Percentiles rank a stretch among this genome's conserved stretches.
Evolutionary conservation across 2,113 vertebrate species (phyloP).

Genomic region (Aldabrachelys gigantea): DNA sequence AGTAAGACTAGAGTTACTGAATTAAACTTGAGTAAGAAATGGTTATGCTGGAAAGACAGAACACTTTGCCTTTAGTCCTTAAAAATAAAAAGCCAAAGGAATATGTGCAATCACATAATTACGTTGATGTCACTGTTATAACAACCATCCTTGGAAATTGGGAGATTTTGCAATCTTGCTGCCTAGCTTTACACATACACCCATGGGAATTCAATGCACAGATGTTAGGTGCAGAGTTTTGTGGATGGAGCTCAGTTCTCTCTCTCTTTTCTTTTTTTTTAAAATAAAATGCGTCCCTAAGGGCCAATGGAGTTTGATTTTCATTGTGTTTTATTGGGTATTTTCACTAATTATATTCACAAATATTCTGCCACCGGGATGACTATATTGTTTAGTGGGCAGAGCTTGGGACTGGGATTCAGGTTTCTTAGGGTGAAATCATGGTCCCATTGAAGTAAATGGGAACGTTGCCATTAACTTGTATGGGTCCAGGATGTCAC

Average conservation of each 20-base stretch:
- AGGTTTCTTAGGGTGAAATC: background rate
- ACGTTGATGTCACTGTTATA: background rate
- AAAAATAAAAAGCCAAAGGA: background rate
- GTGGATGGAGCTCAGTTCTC: background rate
- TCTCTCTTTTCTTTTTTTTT: background rate
- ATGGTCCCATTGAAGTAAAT: background rate
- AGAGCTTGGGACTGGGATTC: background rate
- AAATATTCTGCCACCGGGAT: background rate
- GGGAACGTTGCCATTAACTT: background rate
- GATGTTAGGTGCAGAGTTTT: background rate
- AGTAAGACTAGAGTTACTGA: background rate
- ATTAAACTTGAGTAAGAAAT: background rate
- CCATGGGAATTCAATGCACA: background rate
- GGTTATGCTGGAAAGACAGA: background rate
- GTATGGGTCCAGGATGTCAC: background rate
- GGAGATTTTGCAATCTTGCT: background rate
- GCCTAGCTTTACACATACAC: background rate
- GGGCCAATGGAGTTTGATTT: background rate
- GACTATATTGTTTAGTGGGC: background rate
- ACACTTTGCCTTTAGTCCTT: background rate
- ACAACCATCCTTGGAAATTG: fast-evolving
- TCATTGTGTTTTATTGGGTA: background rate
- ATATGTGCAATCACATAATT: background rate
- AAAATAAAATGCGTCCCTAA: background rate
- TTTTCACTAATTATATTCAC: background rate